Conservation (phyloP, 2,888 invertebrate species). For the Macrophya annulata region DNA sequence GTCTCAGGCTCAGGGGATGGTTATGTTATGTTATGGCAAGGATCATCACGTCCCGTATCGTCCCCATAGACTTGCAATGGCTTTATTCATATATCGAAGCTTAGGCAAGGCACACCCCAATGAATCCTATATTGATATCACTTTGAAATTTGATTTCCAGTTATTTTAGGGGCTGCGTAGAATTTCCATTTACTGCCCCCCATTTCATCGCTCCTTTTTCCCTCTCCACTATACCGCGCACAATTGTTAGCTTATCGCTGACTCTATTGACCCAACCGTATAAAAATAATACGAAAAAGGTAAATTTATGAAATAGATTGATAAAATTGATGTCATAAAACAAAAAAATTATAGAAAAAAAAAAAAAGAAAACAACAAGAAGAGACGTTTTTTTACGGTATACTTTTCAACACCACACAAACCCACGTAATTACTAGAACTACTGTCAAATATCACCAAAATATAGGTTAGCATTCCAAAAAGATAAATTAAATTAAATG, state of each 20-base stretch:
- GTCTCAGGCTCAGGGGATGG: constrained; percentile 44
- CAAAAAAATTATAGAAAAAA: background rate
- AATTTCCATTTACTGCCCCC: constrained; percentile 40
- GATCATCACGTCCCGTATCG: constrained; percentile 52
- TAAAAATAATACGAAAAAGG: background rate
- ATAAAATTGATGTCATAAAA: background rate
- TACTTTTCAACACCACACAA: too few relatives aligned
- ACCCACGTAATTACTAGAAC: too few relatives aligned
- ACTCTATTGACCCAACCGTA: constrained; percentile 11
- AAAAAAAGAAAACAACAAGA: background rate
- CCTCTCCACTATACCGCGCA: constrained; percentile 12
- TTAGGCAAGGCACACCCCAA: constrained; percentile 38
- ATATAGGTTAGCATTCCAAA: too few relatives aligned
- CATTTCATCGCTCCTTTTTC: constrained; percentile 6
- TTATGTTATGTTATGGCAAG: constrained; percentile 50
- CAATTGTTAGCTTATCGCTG: constrained; percentile 32
- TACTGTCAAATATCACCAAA: too few relatives aligned
- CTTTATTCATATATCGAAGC: constrained; percentile 53
- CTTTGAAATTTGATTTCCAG: constrained; percentile 52
- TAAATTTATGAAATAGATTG: constrained; percentile 6
- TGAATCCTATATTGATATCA: constrained; percentile 50
- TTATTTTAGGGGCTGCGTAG: constrained; percentile 41
- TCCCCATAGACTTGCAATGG: constrained; percentile 54
- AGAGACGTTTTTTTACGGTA: too few relatives aligned
- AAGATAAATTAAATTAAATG: too few relatives aligned